Conservation (phyloP, 2,113 vertebrate genomes). For the Macrotus californicus region DNA sequence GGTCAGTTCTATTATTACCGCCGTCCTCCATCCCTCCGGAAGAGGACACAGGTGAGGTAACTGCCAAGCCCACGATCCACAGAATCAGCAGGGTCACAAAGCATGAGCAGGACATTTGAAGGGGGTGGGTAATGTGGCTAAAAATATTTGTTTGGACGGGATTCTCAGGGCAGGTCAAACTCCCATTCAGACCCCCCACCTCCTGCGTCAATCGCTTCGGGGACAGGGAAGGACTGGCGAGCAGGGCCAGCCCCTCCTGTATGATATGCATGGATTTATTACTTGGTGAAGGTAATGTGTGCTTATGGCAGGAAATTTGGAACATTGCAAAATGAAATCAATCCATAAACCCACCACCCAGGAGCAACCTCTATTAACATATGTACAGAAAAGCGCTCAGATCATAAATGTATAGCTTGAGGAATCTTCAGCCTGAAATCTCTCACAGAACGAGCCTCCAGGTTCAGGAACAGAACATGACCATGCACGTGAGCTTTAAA, state of each 20-base stretch:
- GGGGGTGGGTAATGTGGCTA: not conserved
- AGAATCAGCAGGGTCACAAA: not conserved
- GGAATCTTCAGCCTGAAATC: not conserved
- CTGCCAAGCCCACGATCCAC: not conserved
- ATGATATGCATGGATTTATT: not conserved
- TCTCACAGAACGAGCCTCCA: rapidly evolving
- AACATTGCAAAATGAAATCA: conserved; percentile 3
- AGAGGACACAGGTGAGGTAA: conserved; percentile 40
- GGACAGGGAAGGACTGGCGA: not conserved
- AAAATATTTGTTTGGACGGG: conserved; percentile 38
- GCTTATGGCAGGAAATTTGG: not conserved
- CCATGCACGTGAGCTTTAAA: rapidly evolving
- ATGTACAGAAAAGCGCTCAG: not conserved
- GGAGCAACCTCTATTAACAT: not conserved
- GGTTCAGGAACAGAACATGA: not conserved
- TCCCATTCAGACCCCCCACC: not conserved
- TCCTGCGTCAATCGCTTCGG: not conserved
- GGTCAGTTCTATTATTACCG: conserved; percentile 55
- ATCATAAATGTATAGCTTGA: rapidly evolving
- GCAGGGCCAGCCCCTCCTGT: not conserved
- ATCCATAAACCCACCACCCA: not conserved
- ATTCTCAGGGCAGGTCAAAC: conserved; percentile 2
- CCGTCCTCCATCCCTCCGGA: not conserved
- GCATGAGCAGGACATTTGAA: not conserved
- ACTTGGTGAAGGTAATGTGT: not conserved